These are phyloP conservation scores for Umimayanthus kanabou DNA, from an alignment of 92 coral and sea anemone genomes.

Conservation along the genomic window DNA sequence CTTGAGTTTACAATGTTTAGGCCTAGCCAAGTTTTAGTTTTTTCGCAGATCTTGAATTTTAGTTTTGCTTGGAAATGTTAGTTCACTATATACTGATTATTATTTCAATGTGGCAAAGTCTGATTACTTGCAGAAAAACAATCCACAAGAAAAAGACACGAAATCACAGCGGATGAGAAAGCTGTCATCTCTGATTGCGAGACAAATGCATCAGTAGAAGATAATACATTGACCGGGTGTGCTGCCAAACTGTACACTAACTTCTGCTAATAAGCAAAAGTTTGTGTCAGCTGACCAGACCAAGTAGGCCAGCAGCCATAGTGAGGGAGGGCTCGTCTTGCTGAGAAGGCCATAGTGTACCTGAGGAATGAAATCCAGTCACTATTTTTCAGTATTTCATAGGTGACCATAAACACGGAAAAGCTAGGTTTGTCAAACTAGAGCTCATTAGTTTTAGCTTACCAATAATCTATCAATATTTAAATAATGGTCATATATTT, in stretches of 20 bases:
- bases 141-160: background rate
- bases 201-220: background rate
- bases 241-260: background rate
- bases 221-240: background rate
- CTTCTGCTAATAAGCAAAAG: background rate
- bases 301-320: background rate
- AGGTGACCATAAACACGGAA: conserved; percentile 22
- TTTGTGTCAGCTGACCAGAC: conserved; percentile 2
- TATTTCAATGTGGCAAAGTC: background rate
- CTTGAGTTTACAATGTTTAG: background rate
- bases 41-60: background rate
- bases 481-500: too few species aligned
- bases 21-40: background rate
- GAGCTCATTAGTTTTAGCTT: background rate
- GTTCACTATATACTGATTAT: background rate
- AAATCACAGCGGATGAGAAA: background rate
- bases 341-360: background rate
- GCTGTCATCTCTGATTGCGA: background rate
- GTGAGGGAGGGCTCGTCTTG: conserved; percentile 1
- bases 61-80: background rate
- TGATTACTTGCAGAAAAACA: conserved; percentile 2
- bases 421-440: conserved; percentile 10
- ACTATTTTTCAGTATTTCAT: conserved; percentile 12
- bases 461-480: background rate
- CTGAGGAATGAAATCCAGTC: background rate